These are phyloP conservation scores for Dolichoris vasculosae DNA, from an alignment of 1,140 invertebrate species.

Conservation along the genomic window DNA sequence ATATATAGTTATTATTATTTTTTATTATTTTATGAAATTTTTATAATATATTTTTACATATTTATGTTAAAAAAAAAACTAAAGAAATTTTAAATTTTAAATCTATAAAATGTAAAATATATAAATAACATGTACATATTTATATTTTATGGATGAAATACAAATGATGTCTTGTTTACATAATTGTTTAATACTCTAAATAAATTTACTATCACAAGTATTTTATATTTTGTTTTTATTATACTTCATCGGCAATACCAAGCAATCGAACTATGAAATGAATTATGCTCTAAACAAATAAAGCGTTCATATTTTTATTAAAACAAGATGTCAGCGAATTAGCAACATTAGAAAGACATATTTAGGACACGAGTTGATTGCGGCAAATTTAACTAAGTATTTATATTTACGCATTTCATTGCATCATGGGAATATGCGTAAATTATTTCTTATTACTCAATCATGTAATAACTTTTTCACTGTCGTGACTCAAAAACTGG, in stretches of 20 bases:
- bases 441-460: slow-evolving; percentile 25
- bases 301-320: slow-evolving; percentile 6
- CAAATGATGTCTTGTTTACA: too few relatives aligned
- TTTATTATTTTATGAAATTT: too few relatives aligned
- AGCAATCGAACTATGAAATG: neutral
- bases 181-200: too few relatives aligned
- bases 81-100: too few relatives aligned
- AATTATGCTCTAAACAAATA: neutral
- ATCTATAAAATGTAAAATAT: too few relatives aligned
- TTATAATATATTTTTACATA: too few relatives aligned
- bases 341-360: neutral
- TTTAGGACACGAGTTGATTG: slow-evolving; percentile 4
- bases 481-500: slow-evolving; percentile 11
- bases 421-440: slow-evolving; percentile 31
- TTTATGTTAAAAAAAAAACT: too few relatives aligned
- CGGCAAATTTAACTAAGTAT: slow-evolving; percentile 28
- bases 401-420: slow-evolving; percentile 32
- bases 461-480: slow-evolving; percentile 33
- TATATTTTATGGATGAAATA: too few relatives aligned
- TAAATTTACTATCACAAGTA: neutral
- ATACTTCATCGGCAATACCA: neutral
- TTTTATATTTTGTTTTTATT: neutral
- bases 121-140: too few relatives aligned
- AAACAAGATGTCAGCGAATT: neutral
- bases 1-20: too few relatives aligned